phyloP scores from a whole-genome alignment of 2,113 vertebrate genomes.

The Labeo catla region DNA sequence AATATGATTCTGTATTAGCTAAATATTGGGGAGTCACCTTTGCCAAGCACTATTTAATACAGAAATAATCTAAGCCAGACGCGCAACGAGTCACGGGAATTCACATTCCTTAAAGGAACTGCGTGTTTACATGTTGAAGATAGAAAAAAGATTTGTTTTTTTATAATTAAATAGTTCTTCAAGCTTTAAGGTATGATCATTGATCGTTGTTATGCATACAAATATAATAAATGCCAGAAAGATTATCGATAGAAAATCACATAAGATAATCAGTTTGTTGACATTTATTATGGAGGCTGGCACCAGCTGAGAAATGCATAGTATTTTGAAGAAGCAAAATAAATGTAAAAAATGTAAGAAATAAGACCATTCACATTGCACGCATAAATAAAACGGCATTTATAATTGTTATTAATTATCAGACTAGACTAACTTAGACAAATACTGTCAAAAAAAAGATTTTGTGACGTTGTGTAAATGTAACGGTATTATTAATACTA shows the following conservation, averaged over 20 bases:
- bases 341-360: too few relatives aligned
- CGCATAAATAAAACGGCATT: neutral
- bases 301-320: neutral
- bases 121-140: neutral
- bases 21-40: neutral
- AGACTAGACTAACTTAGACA: too few relatives aligned
- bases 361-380: too few relatives aligned
- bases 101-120: neutral
- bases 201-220: neutral
- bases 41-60: neutral
- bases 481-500: neutral
- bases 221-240: neutral
- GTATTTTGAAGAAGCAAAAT: neutral
- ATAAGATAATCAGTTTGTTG: neutral
- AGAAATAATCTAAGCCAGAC: neutral
- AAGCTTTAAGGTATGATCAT: neutral
- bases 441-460: too few relatives aligned
- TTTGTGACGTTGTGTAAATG: neutral
- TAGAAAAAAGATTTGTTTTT: neutral
- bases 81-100: neutral
- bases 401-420: neutral
- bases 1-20: neutral
- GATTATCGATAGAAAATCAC: neutral
- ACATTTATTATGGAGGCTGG: neutral
- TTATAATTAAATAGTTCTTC: neutral